Conservation (phyloP, 1,140 invertebrate genomes). For the Neomicropteryx cornuta region DNA sequence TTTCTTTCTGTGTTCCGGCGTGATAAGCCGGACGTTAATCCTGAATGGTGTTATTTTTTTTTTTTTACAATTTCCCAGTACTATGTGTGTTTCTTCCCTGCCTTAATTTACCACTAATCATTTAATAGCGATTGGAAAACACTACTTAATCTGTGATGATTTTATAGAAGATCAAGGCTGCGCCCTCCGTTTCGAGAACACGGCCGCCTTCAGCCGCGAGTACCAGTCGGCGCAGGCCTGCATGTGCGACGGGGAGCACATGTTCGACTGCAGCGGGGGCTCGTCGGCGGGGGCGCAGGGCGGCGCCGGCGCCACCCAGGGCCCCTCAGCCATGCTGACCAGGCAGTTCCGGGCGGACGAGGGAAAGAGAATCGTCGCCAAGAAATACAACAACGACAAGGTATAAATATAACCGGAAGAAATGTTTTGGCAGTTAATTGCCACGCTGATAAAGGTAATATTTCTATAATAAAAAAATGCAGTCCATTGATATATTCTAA, state of each 20-base stretch:
- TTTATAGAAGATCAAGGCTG: constrained; percentile 71
- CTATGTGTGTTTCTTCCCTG: too few species aligned
- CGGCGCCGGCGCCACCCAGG: constrained; percentile 15
- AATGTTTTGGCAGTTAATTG: too few species aligned
- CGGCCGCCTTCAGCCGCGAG: constrained; percentile 87
- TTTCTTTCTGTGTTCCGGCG: too few species aligned
- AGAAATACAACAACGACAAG: constrained; percentile 63
- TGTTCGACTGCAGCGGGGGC: constrained; percentile 78
- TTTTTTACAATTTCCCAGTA: too few species aligned
- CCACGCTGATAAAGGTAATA: too few species aligned
- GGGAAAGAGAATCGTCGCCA: constrained; percentile 65
- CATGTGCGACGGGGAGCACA: constrained; percentile 97
- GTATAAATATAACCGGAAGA: constrained; percentile 25
- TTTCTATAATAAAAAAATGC: too few species aligned
- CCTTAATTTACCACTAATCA: too few species aligned
- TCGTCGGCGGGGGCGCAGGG: constrained; percentile 19
- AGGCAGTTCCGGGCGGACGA: constrained; percentile 41
- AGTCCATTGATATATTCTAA: too few species aligned
- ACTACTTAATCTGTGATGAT: neutral
- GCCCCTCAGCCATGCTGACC: constrained; percentile 25
- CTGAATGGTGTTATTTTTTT: too few species aligned
- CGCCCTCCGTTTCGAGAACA: constrained; percentile 87
- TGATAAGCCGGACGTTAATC: too few species aligned
- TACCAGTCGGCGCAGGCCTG: constrained; percentile 92
- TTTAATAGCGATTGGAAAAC: too few species aligned